These are phyloP conservation scores for Caenorhabditis zanzibari DNA, from an alignment of 2,888 invertebrate species.

Conservation along the genomic window DNA sequence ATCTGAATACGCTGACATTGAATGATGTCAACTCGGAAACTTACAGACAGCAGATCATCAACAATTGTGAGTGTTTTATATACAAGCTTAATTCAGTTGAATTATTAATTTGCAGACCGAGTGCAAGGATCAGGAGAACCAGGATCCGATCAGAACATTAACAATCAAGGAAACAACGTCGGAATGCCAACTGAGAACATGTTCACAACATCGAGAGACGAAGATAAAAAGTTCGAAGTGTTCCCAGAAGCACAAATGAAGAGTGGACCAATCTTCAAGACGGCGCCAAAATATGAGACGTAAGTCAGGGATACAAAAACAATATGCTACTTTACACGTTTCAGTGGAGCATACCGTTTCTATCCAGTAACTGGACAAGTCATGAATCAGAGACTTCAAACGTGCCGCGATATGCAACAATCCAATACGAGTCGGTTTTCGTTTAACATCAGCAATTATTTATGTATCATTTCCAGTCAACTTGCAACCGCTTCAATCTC, in stretches of 20 bases:
- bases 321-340: background rate
- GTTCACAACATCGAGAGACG: constrained; percentile 80
- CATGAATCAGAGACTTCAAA: constrained; percentile 78
- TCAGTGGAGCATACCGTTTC: constrained; percentile 77
- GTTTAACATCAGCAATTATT: background rate
- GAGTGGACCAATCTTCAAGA: constrained; percentile 79
- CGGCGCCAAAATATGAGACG: constrained; percentile 79
- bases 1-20: constrained; percentile 73
- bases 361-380: constrained; percentile 79
- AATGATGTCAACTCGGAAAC: constrained; percentile 82
- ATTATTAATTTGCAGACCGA: constrained; percentile 70
- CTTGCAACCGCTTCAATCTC: constrained; percentile 78
- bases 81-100: background rate
- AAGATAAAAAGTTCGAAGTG: constrained; percentile 82
- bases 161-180: constrained; percentile 52
- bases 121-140: constrained; percentile 81
- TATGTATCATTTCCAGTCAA: constrained; percentile 73
- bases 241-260: constrained; percentile 82
- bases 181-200: constrained; percentile 82
- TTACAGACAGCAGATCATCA: constrained; percentile 81
- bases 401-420: constrained; percentile 77
- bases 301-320: constrained; percentile 28
- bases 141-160: constrained; percentile 77
- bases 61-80: constrained; percentile 69
- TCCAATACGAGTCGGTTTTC: constrained; percentile 57